phyloP scores from a whole-genome alignment of 1,140 invertebrate genomes.

The Saccostrea cuccullata region DNA sequence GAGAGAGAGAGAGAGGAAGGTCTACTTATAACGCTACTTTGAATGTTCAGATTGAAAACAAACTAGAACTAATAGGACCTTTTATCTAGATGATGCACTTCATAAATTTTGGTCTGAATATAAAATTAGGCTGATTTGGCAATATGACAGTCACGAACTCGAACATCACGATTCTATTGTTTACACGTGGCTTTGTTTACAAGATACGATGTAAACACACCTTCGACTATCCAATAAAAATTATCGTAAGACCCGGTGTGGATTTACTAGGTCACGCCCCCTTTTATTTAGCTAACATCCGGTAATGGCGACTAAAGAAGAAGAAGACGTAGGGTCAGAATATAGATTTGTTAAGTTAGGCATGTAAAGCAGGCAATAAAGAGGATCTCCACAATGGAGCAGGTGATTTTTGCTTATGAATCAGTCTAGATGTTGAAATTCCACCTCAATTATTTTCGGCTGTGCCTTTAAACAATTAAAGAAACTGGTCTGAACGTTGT shows the following conservation, averaged over 20 bases:
- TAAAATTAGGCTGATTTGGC: slow-evolving; percentile 16
- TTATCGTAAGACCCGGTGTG: neutral
- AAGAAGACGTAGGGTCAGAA: slow-evolving; percentile 21
- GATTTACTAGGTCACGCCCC: neutral
- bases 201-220: slow-evolving; percentile 29
- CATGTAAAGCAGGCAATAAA: slow-evolving; percentile 3
- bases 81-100: too few relatives aligned
- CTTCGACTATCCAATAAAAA: slow-evolving; percentile 3
- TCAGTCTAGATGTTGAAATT: too few relatives aligned
- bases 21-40: too few relatives aligned
- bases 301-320: slow-evolving; percentile 6
- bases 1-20: too few relatives aligned
- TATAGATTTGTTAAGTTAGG: neutral
- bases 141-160: slow-evolving; percentile 13
- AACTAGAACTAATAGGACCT: too few relatives aligned
- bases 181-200: slow-evolving; percentile 35
- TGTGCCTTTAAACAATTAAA: too few relatives aligned
- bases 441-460: too few relatives aligned
- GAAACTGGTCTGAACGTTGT: too few relatives aligned
- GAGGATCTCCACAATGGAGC: neutral
- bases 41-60: too few relatives aligned
- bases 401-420: neutral
- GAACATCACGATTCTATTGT: slow-evolving; percentile 11
- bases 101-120: neutral
- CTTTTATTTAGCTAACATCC: neutral